These are phyloP conservation scores for Manis javanica DNA, from an alignment of 2,797 vertebrate species.

Conservation along the genomic window DNA sequence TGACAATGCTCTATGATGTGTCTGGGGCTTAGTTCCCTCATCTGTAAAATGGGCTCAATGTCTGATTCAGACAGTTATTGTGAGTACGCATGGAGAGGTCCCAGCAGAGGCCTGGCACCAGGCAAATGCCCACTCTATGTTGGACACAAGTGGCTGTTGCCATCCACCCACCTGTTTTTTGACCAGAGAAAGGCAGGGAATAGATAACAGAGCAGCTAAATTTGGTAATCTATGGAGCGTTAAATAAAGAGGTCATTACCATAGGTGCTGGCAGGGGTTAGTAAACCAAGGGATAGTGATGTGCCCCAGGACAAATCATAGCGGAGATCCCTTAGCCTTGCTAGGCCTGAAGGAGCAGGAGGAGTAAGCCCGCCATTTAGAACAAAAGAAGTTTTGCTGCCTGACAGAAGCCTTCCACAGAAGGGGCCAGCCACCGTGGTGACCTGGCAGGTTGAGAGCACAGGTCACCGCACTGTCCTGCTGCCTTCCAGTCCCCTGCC, in stretches of 20 bases:
- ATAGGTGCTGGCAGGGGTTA: not conserved
- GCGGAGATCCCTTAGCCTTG: not conserved
- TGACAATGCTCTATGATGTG: not conserved
- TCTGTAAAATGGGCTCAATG: not conserved
- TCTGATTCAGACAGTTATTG: not conserved
- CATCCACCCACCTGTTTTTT: not conserved
- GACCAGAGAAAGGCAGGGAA: not conserved
- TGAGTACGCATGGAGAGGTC: not conserved
- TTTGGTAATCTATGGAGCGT: not conserved
- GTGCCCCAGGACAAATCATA: not conserved
- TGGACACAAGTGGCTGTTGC: not conserved
- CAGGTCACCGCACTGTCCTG: not conserved
- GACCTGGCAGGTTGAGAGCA: not conserved
- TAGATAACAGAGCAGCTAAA: not conserved
- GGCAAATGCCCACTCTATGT: not conserved
- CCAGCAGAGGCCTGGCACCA: not conserved
- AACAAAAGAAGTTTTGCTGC: not conserved
- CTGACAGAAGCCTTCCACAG: not conserved
- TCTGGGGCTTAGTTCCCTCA: not conserved
- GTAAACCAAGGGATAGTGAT: not conserved
- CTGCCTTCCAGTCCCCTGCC: not conserved
- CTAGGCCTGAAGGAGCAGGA: not conserved
- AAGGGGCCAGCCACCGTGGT: not conserved
- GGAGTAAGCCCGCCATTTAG: not conserved
- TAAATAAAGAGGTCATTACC: not conserved